Conservation (phyloP, 1,140 invertebrate species). For the Babylonia areolata region DNA sequence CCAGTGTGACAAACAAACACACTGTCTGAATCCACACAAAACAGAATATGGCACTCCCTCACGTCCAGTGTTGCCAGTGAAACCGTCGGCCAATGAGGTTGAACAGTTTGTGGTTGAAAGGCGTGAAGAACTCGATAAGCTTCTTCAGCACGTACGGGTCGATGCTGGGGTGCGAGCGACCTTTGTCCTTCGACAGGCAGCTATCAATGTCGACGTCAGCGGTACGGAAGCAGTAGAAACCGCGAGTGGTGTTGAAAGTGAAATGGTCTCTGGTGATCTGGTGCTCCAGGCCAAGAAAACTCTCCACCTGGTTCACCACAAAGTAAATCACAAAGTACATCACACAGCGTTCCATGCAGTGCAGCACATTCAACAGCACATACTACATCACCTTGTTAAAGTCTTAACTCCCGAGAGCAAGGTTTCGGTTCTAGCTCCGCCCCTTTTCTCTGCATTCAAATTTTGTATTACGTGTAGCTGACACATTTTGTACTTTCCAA, state of each 20-base stretch:
- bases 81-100: constrained; percentile 52
- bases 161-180: constrained; percentile 74
- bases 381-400: too few relatives aligned
- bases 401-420: too few relatives aligned
- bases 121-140: constrained; percentile 72
- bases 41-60: too few relatives aligned
- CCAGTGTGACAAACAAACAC: too few relatives aligned
- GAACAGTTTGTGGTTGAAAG: constrained; percentile 74
- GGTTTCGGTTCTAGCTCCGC: too few relatives aligned
- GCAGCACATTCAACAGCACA: too few relatives aligned
- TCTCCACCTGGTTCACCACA: constrained; percentile 82
- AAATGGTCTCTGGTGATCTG: constrained; percentile 88
- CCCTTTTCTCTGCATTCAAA: too few relatives aligned
- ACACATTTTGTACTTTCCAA: too few relatives aligned
- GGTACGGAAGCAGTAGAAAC: constrained; percentile 72
- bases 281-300: constrained; percentile 88
- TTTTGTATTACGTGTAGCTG: too few relatives aligned
- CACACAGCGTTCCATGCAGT: too few relatives aligned
- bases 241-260: constrained; percentile 72
- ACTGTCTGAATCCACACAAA: too few relatives aligned
- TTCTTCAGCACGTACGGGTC: constrained; percentile 66
- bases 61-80: constrained; percentile 48
- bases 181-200: constrained; percentile 76
- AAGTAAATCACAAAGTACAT: too few relatives aligned
- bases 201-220: constrained; percentile 52